phyloP scores from a whole-genome alignment of 2,888 invertebrate genomes.

The Cryptus viduatorius region DNA sequence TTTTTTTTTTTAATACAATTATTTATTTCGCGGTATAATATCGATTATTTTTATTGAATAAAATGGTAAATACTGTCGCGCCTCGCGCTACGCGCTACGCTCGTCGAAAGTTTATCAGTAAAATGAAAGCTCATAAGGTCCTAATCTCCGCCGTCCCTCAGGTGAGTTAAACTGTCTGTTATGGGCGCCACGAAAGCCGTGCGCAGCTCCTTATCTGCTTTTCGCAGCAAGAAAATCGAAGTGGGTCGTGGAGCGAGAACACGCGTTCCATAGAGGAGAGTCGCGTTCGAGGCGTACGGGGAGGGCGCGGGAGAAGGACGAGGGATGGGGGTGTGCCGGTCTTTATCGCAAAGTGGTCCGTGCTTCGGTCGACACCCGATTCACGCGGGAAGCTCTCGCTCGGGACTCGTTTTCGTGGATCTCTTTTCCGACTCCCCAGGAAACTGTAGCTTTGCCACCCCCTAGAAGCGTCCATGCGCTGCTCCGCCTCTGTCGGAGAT shows the following conservation, averaged over 20 bases:
- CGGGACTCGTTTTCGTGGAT: slow-evolving; percentile 46
- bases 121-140: background rate
- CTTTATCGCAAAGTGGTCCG: slow-evolving; percentile 64
- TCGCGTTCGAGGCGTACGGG: slow-evolving; percentile 22
- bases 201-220: slow-evolving; percentile 53
- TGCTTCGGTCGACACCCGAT: slow-evolving; percentile 14
- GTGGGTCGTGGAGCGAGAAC: slow-evolving; percentile 26
- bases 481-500: background rate
- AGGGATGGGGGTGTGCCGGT: slow-evolving; percentile 34
- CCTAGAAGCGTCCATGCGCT: background rate
- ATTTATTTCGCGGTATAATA: background rate
- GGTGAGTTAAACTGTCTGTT: slow-evolving; percentile 37
- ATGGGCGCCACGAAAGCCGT: slow-evolving; percentile 23
- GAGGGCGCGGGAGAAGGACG: background rate
- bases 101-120: background rate
- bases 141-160: background rate
- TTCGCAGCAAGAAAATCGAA: slow-evolving; percentile 50
- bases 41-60: background rate
- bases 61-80: background rate
- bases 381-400: slow-evolving; percentile 33
- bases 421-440: slow-evolving; percentile 24
- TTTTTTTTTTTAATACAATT: background rate
- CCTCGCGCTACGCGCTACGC: background rate
- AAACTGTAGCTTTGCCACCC: slow-evolving; percentile 9
- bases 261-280: background rate